Conservation (phyloP, 2,888 invertebrate genomes). For the Cerceris rybyensis region DNA sequence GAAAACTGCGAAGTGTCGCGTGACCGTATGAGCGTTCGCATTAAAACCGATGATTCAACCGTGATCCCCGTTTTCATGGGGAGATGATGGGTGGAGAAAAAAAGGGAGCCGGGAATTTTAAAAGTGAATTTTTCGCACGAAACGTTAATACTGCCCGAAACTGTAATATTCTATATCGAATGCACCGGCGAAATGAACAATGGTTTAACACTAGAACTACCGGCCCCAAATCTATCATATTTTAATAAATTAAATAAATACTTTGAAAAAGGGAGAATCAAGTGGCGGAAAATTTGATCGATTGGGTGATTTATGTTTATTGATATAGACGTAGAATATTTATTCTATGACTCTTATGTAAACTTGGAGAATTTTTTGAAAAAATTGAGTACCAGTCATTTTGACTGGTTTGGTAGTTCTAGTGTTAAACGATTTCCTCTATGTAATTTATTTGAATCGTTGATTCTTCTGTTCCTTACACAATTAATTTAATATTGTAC, state of each 20-base stretch:
- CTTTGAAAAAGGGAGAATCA: no score
- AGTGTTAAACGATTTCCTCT: neutral
- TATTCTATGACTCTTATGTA: no score
- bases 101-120: constrained; percentile 10
- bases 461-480: neutral
- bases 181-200: neutral
- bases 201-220: no score
- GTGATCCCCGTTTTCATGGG: constrained; percentile 26
- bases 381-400: no score
- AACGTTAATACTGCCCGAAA: constrained; percentile 33
- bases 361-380: no score
- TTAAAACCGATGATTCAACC: constrained; percentile 52
- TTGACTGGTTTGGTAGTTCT: no score
- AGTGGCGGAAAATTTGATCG: no score
- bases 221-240: no score
- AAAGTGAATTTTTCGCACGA: constrained; percentile 31
- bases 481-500: no score
- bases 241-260: no score
- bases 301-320: no score
- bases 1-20: constrained; percentile 44
- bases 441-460: neutral
- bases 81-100: constrained; percentile 3
- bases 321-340: no score
- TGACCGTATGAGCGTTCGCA: constrained; percentile 28
- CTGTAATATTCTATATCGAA: neutral